These are phyloP conservation scores for Nycteola revayana DNA, from an alignment of 2,888 invertebrate species.

Conservation along the genomic window DNA sequence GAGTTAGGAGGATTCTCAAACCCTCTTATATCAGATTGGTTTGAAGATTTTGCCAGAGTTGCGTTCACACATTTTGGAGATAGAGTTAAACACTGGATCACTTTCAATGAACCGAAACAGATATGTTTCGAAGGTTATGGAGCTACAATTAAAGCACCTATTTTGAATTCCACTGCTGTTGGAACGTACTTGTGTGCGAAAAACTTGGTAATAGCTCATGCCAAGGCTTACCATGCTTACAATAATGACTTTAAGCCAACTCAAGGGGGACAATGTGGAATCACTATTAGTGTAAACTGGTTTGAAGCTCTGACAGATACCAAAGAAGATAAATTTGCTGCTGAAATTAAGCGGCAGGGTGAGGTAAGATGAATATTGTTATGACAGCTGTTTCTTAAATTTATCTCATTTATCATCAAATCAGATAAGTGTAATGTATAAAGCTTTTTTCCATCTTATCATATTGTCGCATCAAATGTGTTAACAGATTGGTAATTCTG, in stretches of 20 bases:
- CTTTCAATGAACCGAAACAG: constrained; percentile 77
- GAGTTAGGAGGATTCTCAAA: constrained; percentile 75
- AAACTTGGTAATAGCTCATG: constrained; percentile 76
- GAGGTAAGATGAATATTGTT: too few relatives aligned
- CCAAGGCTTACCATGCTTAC: constrained; percentile 59
- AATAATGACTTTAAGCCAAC: constrained; percentile 45
- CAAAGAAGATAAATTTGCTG: constrained; percentile 43
- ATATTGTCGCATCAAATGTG: too few relatives aligned
- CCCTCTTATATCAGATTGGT: constrained; percentile 58
- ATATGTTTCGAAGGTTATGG: constrained; percentile 65
- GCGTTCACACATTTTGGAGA: constrained; percentile 64
- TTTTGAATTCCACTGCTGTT: constrained; percentile 55
- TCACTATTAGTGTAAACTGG: constrained; percentile 17
- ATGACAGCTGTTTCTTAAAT: too few relatives aligned
- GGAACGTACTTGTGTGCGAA: constrained; percentile 73
- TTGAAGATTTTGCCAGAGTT: constrained; percentile 64
- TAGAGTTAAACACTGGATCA: constrained; percentile 78
- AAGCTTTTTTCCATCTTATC: too few relatives aligned
- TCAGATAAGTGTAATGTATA: too few relatives aligned
- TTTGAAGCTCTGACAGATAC: constrained; percentile 40
- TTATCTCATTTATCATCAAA: too few relatives aligned
- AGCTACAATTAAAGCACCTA: constrained; percentile 39
- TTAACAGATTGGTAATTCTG: too few relatives aligned
- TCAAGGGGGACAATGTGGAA: constrained; percentile 33
- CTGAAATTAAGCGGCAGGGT: constrained; percentile 27